Base-by-base conservation (phyloP, 2,888 invertebrate genomes). In the Sphecodes monilicornis region DNA sequence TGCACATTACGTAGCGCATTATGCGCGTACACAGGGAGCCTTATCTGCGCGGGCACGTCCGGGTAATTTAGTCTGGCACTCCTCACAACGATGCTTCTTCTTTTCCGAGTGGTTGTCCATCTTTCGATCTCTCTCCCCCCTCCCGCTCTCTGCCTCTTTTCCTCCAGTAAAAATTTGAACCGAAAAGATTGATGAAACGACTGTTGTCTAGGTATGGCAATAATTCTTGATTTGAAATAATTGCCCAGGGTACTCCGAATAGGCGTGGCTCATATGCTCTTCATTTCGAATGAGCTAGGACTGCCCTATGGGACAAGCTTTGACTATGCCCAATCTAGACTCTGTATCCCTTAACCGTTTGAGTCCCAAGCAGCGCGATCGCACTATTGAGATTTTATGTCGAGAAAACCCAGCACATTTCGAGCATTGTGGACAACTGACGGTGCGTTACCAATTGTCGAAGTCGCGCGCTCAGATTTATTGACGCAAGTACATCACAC, bases 1-100 rank as follows among this genome's bases (percentile, higher is more conserved):
- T 91, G 89, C 89, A 91, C 92, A 92, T 92, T 92, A 92, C 91
- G 92, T 92, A 82, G 88, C 92, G 88, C 92, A 92, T 92, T 92
- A 91, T 92, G 92, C 91, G 92, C 90, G 90, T 92, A 91, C 91
- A 91, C 91, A 91, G 91, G 90, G 89, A 91, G 90, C 88, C 91
- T 92, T 92, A 92, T 92, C 92, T 91, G 89, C 89, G 86, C 86
- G 88, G 88, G 91, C 91, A 92, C 91, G 92, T 92, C 92, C 92
- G 91, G 88, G 90, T 91, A 90, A 90, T 90, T 90, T 90, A 90
- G 90, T 80, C 88, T 81, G 80, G 75, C 90, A 88, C 88, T 90
- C 88, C 88, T 90, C 90, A 84, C 88, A 82, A 87, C 79, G 86
- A 82, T 84, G 86, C 85, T 82, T 85, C 89, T 85, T 78, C 82